Base-by-base conservation (phyloP, 2,888 invertebrate species). In the Drosophila birchii region DNA sequence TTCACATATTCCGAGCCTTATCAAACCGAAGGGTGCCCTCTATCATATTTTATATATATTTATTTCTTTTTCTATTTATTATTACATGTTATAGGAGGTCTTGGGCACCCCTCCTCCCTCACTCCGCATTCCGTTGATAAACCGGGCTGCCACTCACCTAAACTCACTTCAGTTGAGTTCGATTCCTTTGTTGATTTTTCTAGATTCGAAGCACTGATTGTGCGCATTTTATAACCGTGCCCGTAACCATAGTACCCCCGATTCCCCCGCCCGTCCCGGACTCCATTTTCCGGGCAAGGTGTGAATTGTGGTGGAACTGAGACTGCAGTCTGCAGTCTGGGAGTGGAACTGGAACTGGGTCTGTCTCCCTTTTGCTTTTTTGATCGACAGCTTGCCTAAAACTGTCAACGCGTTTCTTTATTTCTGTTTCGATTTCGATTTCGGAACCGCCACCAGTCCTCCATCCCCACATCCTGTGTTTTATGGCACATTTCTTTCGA, bases 351-450 rank as follows among this genome's bases (percentile, higher is more conserved):
- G 67, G 67, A 51, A 66, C 67, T 66, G 51, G 67, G 64, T 55
- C 32, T 66, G 45, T 32, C 47, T 66, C 59, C 41, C 58, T 57
- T 57, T 57, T 58, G 41, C 47, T 58, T 60, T 58, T 86, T 89
- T 86, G 86, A 86, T 86, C 84, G 86, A 86, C 86, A 86, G 86
- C 88, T 86, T 86, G 90, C 86, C 86, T 89, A 86, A 86, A 86
- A 86, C 90, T 86, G 86, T 86, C 90, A 86, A 86, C 90, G 79
- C 78, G 58, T 78, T 76, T 76, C 76, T 74, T 68, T 75, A 51
- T 55, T 69, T 75, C 68, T 39, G 56, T 73, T 73, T 70, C 62
- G 36, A 55, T 73, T 71, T 60, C 44, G 43, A 44, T 44, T 71
- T 70, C 45, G 67, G 29, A 53, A 23, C 18, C 36, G 12, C 16